Conservation (phyloP, 1,140 invertebrate genomes). For the Apocrypta bakeri region DNA sequence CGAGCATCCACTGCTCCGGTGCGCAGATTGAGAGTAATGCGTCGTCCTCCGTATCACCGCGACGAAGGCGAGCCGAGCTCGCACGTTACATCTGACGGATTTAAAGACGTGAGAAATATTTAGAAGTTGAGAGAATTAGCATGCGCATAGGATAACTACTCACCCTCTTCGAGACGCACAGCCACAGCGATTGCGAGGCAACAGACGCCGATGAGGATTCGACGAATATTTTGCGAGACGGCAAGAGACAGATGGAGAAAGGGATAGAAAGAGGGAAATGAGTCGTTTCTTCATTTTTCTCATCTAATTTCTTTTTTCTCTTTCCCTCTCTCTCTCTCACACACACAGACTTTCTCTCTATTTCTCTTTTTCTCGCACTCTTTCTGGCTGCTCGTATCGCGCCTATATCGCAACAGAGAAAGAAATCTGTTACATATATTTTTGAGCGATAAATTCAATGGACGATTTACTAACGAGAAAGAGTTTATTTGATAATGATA, state of each 20-base stretch:
- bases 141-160: not conserved
- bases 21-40: not conserved
- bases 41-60: not conserved
- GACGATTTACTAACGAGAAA: slow-evolving; percentile 51
- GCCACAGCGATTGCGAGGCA: not conserved
- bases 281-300: not conserved
- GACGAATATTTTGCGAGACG: slow-evolving; percentile 3
- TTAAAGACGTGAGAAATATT: not conserved
- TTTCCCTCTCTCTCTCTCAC: not conserved
- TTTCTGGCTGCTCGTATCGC: not conserved
- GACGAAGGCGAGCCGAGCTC: not conserved
- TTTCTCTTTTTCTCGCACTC: not conserved
- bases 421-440: slow-evolving; percentile 62
- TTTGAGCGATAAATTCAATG: slow-evolving; percentile 46
- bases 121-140: not conserved
- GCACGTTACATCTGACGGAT: slow-evolving; percentile 29
- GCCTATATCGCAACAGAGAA: slow-evolving; percentile 23
- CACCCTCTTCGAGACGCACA: slow-evolving; percentile 24
- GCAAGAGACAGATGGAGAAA: too few relatives aligned
- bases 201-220: not conserved
- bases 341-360: too few relatives aligned
- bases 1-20: not conserved
- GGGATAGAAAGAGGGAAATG: not conserved
- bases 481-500: slow-evolving; percentile 59
- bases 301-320: not conserved